Evolutionary conservation across 2,797 vertebrate genomes (phyloP), one percentile per base, ranked within the genome.

Genomic region (Ceryle rudis): DNA sequence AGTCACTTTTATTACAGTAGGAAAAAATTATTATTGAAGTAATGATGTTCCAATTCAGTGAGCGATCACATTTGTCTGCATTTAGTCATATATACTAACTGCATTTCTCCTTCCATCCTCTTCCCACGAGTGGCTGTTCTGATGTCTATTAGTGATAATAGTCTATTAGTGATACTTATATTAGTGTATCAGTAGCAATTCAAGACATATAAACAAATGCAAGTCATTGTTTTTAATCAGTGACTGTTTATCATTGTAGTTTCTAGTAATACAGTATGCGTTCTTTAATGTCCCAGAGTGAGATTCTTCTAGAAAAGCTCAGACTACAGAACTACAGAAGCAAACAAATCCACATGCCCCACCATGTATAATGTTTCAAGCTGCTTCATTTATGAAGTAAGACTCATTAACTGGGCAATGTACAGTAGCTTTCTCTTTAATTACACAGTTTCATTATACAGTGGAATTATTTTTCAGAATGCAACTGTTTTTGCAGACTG

Each of bases 401-500:
- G 95, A 96, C 92, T 96, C 91, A 95, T 97, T 97, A 97, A 94
- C 90, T 95, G 94, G 82, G 93, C 94, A 97, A 96, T 96, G 95
- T 97, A 96, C 81, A 5, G 92, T 94, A 95, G 95, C 93, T 93
- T 96, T 96, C 74, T 88, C 82, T 96, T 95, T 97, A 97, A 97
- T 97, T 97, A 96, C 87, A 94, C 81, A 60, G 69, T 90, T 96
- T 95, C 97, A 93, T 96, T 89, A 73, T 94, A 74, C 78, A 72
- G 49, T 69, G 73, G 49, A 94, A 91, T 95, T 96, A 90, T 95
- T 96, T 96, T 91, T 89, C 65, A 82, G 84, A 89, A 88, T 96
- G 60, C 89, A 93, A 88, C 91, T 97, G 89, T 93, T 97, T 97
- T 96, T n/a, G 33, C 79, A 95, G 79, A 81, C 81, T 97, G 96